Evolutionary conservation across 2,113 vertebrate genomes (phyloP), one percentile per base, ranked within the genome.

Genomic region (Odontesthes bonariensis): DNA sequence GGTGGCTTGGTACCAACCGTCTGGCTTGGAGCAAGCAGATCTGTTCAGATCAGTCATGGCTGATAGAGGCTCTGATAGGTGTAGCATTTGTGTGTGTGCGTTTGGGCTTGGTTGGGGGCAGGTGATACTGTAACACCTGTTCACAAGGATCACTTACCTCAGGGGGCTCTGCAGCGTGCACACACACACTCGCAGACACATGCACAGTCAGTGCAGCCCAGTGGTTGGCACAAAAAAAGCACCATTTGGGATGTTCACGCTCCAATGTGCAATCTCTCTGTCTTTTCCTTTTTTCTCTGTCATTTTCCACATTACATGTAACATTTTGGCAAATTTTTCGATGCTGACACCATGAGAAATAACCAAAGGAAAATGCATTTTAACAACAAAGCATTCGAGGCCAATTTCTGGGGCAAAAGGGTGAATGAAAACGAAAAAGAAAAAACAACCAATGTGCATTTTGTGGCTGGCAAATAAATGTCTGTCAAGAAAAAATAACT

Each of bases 71-170:
- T 74, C 47, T 32, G 23, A 75, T 75, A 19, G 53, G 23, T 66
- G 27, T 23, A 40, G 60, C 54, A 52, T 38, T 69, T 64, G 64
- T 59, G 61, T 46, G 65, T 54, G 11, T 68, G 71, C 57, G 60
- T 56, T 20, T 81, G 19, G 3, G 40, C 42, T 47, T 69, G 74
- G 27, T 66, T 58, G 40, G 73, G 68, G 77, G 83, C 74, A 86
- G 81, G 80, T 90, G 79, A 90, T 88, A 86, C 85, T 87, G 79
- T 88, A 90, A 84, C 92, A 94, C 92, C 91, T 94, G 91, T 92
- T 93, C 86, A 82, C 72, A 79, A 90, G 88, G 87, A 89, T 91
- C 88, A 87, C 72, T 87, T 75, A 84, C 91, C 88, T 80, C 83
- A 79, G 89, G 89, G 77, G 83, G 75, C 78, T 81, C 27, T 68